Evolutionary conservation across 2,113 vertebrate species (phyloP).

Genomic region (Terrapene triunguis): DNA sequence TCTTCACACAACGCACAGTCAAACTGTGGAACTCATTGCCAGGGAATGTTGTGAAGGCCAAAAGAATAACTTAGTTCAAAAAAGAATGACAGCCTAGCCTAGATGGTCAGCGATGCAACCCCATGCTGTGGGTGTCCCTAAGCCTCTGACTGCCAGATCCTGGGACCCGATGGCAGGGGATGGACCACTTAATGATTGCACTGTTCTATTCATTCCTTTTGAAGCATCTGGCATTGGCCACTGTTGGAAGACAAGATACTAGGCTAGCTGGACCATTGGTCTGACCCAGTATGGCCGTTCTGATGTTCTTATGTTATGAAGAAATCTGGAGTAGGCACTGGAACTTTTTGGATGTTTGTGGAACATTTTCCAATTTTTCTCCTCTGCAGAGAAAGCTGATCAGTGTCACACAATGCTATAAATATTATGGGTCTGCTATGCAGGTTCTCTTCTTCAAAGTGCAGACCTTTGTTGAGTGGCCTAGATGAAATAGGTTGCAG

Average conservation of each 20-base stretch:
- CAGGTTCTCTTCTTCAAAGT: not conserved
- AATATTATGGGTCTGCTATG: not conserved
- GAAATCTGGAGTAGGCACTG: not conserved
- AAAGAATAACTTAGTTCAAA: not conserved
- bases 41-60: not conserved
- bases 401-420: not conserved
- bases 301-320: not conserved
- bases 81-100: not conserved
- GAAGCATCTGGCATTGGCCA: not conserved
- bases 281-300: not conserved
- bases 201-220: not conserved
- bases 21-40: not conserved
- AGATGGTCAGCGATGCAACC: not conserved
- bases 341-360: not conserved
- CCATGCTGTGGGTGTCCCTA: not conserved
- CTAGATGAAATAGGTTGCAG: not conserved
- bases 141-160: not conserved
- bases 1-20: not conserved
- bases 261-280: not conserved
- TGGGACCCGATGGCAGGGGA: not conserved
- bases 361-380: not conserved
- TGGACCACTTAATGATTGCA: not conserved
- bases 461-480: not conserved
- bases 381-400: not conserved
- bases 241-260: not conserved